Evolutionary conservation across 1,140 invertebrate genomes (phyloP).

Genomic region (Apis florea): DNA sequence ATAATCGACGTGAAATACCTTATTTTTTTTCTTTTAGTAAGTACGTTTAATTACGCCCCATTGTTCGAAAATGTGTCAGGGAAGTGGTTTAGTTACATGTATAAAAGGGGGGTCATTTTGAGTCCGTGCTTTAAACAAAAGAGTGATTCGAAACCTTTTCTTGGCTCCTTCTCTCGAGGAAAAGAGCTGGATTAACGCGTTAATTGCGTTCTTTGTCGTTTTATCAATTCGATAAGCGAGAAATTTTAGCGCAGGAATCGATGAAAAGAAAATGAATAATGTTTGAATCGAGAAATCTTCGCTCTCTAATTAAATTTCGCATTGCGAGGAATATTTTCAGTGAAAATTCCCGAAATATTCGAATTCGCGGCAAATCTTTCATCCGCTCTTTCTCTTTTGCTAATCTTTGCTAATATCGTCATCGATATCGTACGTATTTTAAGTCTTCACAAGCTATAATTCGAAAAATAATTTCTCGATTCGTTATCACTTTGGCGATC

Average conservation of each 20-base stretch:
- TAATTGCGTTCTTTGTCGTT: neutral
- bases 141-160: neutral
- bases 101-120: conserved; percentile 9
- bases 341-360: neutral
- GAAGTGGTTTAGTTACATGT: conserved; percentile 27
- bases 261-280: neutral
- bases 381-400: neutral
- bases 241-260: neutral
- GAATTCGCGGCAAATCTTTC: neutral
- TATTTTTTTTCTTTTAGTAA: neutral
- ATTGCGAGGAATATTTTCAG: neutral
- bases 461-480: neutral
- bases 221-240: neutral
- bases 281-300: neutral
- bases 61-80: neutral
- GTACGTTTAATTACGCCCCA: neutral
- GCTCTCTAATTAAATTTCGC: neutral
- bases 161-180: neutral
- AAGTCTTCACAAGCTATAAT: neutral
- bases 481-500: neutral
- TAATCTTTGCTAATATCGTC: too few relatives aligned
- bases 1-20: neutral
- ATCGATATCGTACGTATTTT: too few relatives aligned
- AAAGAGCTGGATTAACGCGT: neutral
- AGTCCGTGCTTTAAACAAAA: neutral